A percentile compares a stretch with the other conserved stretches of the same genome.
These are phyloP conservation scores for Eustalomyia histrio DNA, from an alignment of 2,888 invertebrate species.

Conservation along the genomic window DNA sequence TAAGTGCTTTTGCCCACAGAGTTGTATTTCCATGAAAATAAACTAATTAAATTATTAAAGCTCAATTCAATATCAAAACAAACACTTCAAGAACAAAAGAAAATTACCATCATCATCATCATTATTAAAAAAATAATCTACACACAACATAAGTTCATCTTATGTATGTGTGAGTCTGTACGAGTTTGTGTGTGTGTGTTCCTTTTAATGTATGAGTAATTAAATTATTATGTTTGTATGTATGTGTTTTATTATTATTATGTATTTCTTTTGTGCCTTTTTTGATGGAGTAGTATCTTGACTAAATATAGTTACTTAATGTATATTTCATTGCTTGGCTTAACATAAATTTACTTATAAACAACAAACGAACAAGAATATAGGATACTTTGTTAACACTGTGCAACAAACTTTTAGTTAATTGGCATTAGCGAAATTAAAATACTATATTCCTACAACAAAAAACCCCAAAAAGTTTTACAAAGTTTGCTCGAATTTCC, in stretches of 20 bases:
- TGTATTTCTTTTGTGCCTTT: slow-evolving; percentile 6
- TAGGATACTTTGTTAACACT: too few species aligned
- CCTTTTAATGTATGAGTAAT: slow-evolving; percentile 1
- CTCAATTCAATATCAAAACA: slow-evolving; percentile 22
- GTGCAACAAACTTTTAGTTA: too few species aligned
- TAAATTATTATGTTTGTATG: slow-evolving; percentile 25
- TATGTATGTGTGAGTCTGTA: slow-evolving; percentile 1
- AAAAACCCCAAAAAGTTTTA: too few species aligned
- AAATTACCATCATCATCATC: neutral
- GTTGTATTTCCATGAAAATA: neutral
- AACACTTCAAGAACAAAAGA: neutral
- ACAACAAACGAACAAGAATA: neutral
- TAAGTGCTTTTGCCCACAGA: too few species aligned
- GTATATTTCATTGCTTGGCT: slow-evolving; percentile 2
- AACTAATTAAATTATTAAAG: slow-evolving; percentile 18
- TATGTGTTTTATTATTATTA: slow-evolving; percentile 27
- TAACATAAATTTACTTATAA: neutral
- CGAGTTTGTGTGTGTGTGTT: neutral
- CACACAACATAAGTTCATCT: slow-evolving; percentile 5
- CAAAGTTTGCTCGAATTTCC: too few species aligned
- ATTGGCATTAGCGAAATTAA: too few species aligned
- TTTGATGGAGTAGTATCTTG: neutral
- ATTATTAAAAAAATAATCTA: slow-evolving; percentile 20
- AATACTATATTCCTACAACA: too few species aligned
- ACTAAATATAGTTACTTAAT: slow-evolving; percentile 13